Base-by-base conservation (phyloP, 2,113 vertebrate genomes). In the Cavia aperea region DNA sequence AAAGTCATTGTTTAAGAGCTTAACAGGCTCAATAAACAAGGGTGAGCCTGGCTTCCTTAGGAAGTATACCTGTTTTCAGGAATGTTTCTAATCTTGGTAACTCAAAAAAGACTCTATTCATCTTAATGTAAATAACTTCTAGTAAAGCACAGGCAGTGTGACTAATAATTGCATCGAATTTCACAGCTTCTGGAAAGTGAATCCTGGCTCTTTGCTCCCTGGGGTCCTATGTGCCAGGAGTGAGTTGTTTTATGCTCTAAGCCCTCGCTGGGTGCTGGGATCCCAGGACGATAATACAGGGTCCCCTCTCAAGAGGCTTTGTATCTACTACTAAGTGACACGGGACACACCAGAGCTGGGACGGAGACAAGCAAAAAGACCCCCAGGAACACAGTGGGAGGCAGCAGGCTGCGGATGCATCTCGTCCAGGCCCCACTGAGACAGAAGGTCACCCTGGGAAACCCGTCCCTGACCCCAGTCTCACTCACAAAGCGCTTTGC, bases 81-180 rank as follows among this genome's bases (percentile, higher is more conserved):
- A 68, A 63, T 75, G 77, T 62, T 90, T 90, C 85, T 68, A 70
- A 72, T 92, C 68, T 51, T 75, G 75, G n/a, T 72, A 58, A 92
- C 73, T 60, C 58, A 54, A 54, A 66, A 54, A 84, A 75, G 63
- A 3, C 46, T 70, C 26, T 49, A n/a, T n/a, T 49, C 91, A 91
- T 78, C 93, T 79, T 81, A 33, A 70, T 63, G 26, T 54, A 68
- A 85, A 75, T 49, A 51, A 89, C 65, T 81, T 51, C 86, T 54
- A 54, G 54, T 12, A 73, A 23, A 60, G 56, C 81, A 89, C 63
- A 29, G 36, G 65, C 60, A 51, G 51, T 58, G 54, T 18, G 29
- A 87, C 29, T 73, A 60, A 66, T 33, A 60, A 75, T 29, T n/a
- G 26, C 66, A 39, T 58, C 39, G 16, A 15, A 58, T 65, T 77